Conservation (phyloP, 2,113 vertebrate species). For the Maccullochella peelii region DNA sequence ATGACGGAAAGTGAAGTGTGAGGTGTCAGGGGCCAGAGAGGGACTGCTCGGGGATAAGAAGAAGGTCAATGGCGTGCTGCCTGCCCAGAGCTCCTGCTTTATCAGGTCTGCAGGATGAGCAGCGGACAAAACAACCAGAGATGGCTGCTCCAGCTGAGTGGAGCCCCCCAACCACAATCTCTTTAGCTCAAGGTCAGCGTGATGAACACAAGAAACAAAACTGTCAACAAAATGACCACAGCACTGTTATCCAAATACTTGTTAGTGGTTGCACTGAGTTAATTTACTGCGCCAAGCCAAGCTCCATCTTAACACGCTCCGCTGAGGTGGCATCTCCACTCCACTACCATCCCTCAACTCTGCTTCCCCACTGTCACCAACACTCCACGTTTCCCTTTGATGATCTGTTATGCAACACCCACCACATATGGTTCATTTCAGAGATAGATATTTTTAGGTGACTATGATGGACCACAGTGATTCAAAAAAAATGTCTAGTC, state of each 20-base stretch:
- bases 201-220: conserved; percentile 46
- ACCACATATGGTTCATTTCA: conserved; percentile 81
- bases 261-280: conserved; percentile 15
- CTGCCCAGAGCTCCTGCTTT: conserved; percentile 55
- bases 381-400: conserved; percentile 42
- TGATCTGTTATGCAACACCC: conserved; percentile 75
- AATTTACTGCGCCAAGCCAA: background rate
- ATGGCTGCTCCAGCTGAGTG: conserved; percentile 30
- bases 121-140: conserved; percentile 57
- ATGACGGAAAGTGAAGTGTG: conserved; percentile 75
- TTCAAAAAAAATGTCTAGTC: conserved; percentile 54
- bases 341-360: conserved; percentile 12
- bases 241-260: conserved; percentile 24
- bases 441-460: conserved; percentile 81
- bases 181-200: conserved; percentile 53
- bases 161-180: background rate
- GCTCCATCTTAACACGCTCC: background rate
- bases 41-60: conserved; percentile 42
- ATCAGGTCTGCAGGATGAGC: conserved; percentile 71
- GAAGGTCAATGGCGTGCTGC: conserved; percentile 68
- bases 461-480: conserved; percentile 56
- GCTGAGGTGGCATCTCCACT: conserved; percentile 36
- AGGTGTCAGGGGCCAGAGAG: conserved; percentile 50
- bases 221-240: conserved; percentile 45
- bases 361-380: conserved; percentile 43